These are phyloP conservation scores for Ianthella basta DNA, from an alignment of 37 sponge, comb jelly and placozoan species.

Conservation along the genomic window DNA sequence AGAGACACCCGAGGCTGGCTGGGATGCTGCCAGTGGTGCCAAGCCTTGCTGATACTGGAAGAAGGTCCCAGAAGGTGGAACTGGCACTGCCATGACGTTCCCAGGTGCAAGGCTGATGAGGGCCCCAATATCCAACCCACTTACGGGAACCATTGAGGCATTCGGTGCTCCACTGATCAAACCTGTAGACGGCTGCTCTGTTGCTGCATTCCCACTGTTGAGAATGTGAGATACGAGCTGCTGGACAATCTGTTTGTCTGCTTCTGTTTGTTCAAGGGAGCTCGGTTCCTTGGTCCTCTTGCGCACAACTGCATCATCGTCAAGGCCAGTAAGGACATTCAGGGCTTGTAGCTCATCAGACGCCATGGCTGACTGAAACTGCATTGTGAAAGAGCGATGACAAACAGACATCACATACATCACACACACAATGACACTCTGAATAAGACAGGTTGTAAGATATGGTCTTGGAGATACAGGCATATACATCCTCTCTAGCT, in stretches of 20 bases:
- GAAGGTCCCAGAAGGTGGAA: background rate
- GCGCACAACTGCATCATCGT: background rate
- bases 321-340: background rate
- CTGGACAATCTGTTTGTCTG: slow-evolving; percentile 19
- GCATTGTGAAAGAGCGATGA: too few relatives aligned
- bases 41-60: background rate
- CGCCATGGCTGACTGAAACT: background rate
- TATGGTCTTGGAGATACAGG: too few relatives aligned
- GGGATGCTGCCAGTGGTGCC: background rate
- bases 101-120: background rate
- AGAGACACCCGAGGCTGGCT: background rate
- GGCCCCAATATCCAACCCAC: background rate
- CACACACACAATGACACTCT: too few relatives aligned
- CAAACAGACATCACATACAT: too few relatives aligned
- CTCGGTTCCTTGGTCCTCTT: background rate
- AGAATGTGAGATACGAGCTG: slow-evolving; percentile 28
- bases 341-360: background rate
- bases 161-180: background rate
- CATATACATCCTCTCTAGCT: too few relatives aligned
- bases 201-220: background rate
- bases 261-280: background rate
- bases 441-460: too few relatives aligned
- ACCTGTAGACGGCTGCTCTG: background rate
- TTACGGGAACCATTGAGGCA: background rate
- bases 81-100: slow-evolving; percentile 5